Percentiles rank a stretch among this genome's conserved stretches.
Evolutionary conservation across 1,140 invertebrate species (phyloP).

Genomic region (Eurosta solidaginis): DNA sequence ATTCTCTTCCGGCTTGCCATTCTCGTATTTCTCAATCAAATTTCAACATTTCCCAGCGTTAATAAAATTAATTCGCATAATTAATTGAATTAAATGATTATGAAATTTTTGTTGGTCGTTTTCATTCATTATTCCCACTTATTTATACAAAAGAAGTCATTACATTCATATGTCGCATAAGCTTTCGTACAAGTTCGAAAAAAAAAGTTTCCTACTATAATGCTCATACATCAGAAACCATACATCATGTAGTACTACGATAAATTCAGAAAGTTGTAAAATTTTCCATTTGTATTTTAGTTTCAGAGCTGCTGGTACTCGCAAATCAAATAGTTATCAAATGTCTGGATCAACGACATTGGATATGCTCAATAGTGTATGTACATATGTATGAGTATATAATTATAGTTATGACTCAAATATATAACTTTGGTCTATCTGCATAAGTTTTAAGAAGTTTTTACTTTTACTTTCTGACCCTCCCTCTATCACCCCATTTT

Average conservation of each 20-base stretch:
- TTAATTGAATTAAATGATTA: not conserved
- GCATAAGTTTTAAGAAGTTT: too few relatives aligned
- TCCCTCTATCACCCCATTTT: too few relatives aligned
- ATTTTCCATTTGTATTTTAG: not conserved
- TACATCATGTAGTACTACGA: not conserved
- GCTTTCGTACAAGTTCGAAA: not conserved
- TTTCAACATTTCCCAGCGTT: not conserved
- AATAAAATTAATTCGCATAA: constrained; percentile 1
- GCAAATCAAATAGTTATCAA: constrained; percentile 4
- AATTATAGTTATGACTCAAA: not conserved
- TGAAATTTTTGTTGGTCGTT: not conserved
- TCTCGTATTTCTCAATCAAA: not conserved
- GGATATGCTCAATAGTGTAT: not conserved
- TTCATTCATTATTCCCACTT: not conserved
- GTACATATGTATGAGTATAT: not conserved
- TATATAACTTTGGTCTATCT: too few relatives aligned
- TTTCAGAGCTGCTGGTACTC: not conserved
- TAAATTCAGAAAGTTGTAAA: not conserved
- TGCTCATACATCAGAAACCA: not conserved
- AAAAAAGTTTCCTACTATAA: not conserved
- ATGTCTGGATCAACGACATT: not conserved
- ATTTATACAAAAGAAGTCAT: not conserved
- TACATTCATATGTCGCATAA: not conserved
- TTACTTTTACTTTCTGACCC: too few relatives aligned
- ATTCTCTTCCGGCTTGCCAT: not conserved